Base-by-base conservation (phyloP, 2,888 invertebrate species). In the Cerceris rybyensis region DNA sequence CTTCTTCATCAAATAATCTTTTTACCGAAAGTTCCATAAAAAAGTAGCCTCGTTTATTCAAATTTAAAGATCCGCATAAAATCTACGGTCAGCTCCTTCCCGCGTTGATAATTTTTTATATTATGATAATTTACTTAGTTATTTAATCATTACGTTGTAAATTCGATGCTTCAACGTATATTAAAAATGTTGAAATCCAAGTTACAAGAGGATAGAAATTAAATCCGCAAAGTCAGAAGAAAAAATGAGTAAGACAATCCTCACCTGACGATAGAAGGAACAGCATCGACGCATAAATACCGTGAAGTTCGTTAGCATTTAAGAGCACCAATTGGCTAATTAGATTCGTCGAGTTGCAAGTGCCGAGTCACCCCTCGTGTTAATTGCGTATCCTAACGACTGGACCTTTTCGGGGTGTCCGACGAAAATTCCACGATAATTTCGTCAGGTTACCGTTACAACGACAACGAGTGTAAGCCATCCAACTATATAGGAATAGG, bases 331-430 rank as follows among this genome's bases (percentile, higher is more conserved):
- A 78, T 70, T 78, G 67, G 63, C 69, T 28, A 28, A 28, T 28
- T 28, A 28, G 28, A 28, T 28, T 4, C 28, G 28, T 28, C 28
- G 55, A 60, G 60, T 2, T 7, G 60, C 42, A n/a, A 14, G 61
- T n/a, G 70, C 16, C 13, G 66, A 58, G 66, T 14, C 66, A 58
- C 59, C 65, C 70, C 52, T 75, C 57, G 61, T 60, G 54, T 78
- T 79, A 79, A 79, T 79, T 78, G 69, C 79, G 39, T 52, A 69
- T 61, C 63, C 70, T 79, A 78, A 78, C 69, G 79, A 79, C 78
- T 78, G 60, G 52, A 57, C 46, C 59, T 54, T 13, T 73, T 17
- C 41, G 57, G 57, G 39, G 52, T 59, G 72, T 66, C 69, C 73
- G 54, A 46, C 61, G 70, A 66, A 75, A 81, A 81, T 80, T 75